Percentiles rank a stretch among this genome's conserved stretches.
These are phyloP conservation scores for Nipponacmea schrenckii DNA, from an alignment of 2,888 invertebrate genomes.

Conservation along the genomic window DNA sequence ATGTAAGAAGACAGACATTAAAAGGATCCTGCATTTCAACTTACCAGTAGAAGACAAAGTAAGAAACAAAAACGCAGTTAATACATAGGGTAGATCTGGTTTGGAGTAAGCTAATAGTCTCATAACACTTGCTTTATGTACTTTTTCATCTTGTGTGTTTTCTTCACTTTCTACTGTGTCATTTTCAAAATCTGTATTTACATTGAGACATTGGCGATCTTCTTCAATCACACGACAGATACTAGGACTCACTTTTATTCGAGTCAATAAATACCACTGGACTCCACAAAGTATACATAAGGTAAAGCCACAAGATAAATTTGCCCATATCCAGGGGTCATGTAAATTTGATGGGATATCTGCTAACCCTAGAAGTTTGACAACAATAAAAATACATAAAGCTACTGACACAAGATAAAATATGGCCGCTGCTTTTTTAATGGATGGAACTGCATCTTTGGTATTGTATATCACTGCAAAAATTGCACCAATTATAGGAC, in stretches of 20 bases:
- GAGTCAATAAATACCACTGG: constrained; percentile 34
- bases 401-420: constrained; percentile 23
- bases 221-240: constrained; percentile 20
- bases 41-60: constrained; percentile 45
- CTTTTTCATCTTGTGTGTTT: constrained; percentile 20
- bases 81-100: constrained; percentile 43
- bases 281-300: constrained; percentile 36
- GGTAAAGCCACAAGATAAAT: constrained; percentile 42
- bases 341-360: constrained; percentile 33
- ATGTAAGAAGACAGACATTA: no score
- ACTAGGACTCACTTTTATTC: constrained; percentile 17
- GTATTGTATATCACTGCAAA: constrained; percentile 35
- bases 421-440: constrained; percentile 25
- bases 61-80: constrained; percentile 43
- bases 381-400: constrained; percentile 40
- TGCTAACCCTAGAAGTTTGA: constrained; percentile 45
- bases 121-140: constrained; percentile 34
- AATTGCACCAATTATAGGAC: constrained; percentile 37
- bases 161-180: constrained; percentile 25
- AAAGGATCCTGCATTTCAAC: background rate
- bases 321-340: constrained; percentile 45
- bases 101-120: constrained; percentile 46
- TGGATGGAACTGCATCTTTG: constrained; percentile 29
- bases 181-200: background rate
- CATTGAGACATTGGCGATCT: constrained; percentile 32